Base-by-base conservation (phyloP, 2,888 invertebrate species). In the Desoria tigrina region DNA sequence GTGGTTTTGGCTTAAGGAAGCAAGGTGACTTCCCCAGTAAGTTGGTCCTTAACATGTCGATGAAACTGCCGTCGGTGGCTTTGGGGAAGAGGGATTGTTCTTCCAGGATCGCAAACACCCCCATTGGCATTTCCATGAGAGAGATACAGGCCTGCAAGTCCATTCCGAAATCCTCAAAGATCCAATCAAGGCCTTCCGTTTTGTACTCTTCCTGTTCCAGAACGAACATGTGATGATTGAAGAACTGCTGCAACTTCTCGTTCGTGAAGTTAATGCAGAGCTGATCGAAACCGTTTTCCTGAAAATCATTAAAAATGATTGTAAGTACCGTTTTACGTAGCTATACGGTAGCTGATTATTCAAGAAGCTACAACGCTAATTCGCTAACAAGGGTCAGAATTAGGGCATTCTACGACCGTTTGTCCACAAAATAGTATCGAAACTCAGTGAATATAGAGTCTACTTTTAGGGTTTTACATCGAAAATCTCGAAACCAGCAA, bases 151-250 rank as follows among this genome's bases (percentile, higher is more conserved):
- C 92, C 79, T 90, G 87, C 83, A 95, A 87, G 83, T 95, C 94
- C 90, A 95, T 92, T 83, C 95, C 95, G 83, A 96, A 96, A 87
- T 96, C 94, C 83, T 95, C 95, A 86, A 95, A 95, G 78, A 87
- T 86, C 95, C 95, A 96, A 80, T 91, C 86, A 84, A 95, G 94
- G 81, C 94, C 94, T 83, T 95, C 95, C 79, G 84, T 87, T 83
- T 91, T 90, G 86, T 95, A 95, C 82, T 94, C 94, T 82, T 95
- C 95, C 88, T 95, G 95, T 83, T 95, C 95, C 78, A 95, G 87
- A 78, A 95, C 93, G 84, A 95, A 95, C 94, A 95, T 95, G 87
- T 95, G 91, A 81, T 95, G 94, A 85, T 95, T 95, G 90, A 95
- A 95, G 88, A 94, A 95, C 83, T 95, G 95, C 85, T 96, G 95